Base-by-base conservation (phyloP, 2,888 invertebrate species). In the Clistopyga incitator region DNA sequence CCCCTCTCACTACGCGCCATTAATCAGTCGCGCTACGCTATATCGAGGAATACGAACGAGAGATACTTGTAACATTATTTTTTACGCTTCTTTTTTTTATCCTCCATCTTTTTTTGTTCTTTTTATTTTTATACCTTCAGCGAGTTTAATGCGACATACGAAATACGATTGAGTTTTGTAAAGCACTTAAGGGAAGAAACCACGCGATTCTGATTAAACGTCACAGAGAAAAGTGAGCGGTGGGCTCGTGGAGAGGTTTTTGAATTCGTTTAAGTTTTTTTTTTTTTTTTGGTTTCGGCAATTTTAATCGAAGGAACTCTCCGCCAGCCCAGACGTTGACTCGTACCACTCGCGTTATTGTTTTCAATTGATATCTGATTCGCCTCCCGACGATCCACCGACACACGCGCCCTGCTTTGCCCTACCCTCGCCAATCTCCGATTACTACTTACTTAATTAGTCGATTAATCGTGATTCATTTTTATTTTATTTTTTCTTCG, bases 171-270 rank as follows among this genome's bases (percentile, higher is more conserved):
- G 87, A 89, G 84, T 90, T 90, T 61, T 65, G 47, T 91, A 92
- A 92, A 92, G 92, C 92, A 92, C 92, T 92, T 92, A 88, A 91
- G 91, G 92, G 92, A 91, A 91, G 90, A 90, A 90, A 92, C 88
- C 88, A 89, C 89, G 89, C 89, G 87, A 90, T 88, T 88, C 87
- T 87, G 88, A 90, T 88, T 84, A 87, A 87, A 85, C 86, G 82
- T 88, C 79, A 86, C 85, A 87, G 89, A 86, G 86, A 78, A 80
- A 50, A 42, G 72, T 84, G 72, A 23, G 56, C 68, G 78, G 65
- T 59, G 50, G 54, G 13, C 13, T 23, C 20, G 34, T 29, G 29
- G 64, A 59, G 72, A 10, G 45, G 54, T 42, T 23, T n/a, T n/a
- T n/a, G n/a, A n/a, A n/a, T 61, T n/a, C n/a, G n/a, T n/a, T n/a